Evolutionary conservation across 2,888 invertebrate species (phyloP).

Genomic region (Chymomyza procnemis): DNA sequence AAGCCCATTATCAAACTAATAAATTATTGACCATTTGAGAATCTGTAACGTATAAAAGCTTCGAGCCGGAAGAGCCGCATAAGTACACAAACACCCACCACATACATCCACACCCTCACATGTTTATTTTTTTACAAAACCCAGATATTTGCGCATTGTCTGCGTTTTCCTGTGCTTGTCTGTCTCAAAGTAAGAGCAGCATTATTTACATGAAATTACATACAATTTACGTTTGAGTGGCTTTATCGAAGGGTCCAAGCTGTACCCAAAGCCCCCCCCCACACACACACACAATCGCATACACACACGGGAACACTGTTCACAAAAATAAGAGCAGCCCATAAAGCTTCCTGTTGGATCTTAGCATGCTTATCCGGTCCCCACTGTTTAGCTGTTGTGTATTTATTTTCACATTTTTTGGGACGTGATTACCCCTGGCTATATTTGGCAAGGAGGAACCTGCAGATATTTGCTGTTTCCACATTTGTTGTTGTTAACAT

Average conservation of each 20-base stretch:
- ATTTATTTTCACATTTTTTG: constrained; percentile 1
- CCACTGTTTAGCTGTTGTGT: neutral
- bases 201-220: constrained; percentile 44
- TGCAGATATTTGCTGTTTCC: neutral
- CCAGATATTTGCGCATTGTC: neutral
- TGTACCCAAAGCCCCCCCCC: too few relatives aligned
- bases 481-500: neutral
- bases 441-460: constrained; percentile 14
- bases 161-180: neutral
- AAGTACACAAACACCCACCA: constrained; percentile 9
- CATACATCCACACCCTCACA: constrained; percentile 6
- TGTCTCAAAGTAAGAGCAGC: constrained; percentile 22
- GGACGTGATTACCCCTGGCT: constrained; percentile 19
- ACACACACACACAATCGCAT: too few relatives aligned
- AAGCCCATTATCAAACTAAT: constrained; percentile 41
- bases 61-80: constrained; percentile 23
- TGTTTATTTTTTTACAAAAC: neutral
- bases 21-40: constrained; percentile 43
- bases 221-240: constrained; percentile 20
- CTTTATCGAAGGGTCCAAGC: constrained; percentile 9
- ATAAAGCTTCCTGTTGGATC: constrained; percentile 1
- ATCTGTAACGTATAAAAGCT: constrained; percentile 44
- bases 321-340: constrained; percentile 3
- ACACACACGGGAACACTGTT: too few relatives aligned
- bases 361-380: constrained; percentile 15